Evolutionary conservation across 1,140 invertebrate species (phyloP), one percentile per base, ranked within the genome.

Genomic region (Trachymyrmex septentrionalis): DNA sequence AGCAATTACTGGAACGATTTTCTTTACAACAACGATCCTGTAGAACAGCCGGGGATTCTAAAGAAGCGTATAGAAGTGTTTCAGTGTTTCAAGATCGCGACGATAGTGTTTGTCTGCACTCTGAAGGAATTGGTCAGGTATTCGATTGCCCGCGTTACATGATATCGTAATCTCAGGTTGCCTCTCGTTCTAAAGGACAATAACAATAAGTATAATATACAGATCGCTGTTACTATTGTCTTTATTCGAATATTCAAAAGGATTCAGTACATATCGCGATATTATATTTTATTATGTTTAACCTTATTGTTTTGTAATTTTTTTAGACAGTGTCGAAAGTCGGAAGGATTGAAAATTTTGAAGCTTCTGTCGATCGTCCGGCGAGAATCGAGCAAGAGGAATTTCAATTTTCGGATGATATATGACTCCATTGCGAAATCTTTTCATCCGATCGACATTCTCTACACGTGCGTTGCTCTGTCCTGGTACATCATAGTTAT

Each of bases 1-100:
- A 96, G 97, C 21, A 98, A 98, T 78, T 95, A 96, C 50, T 98
- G 97, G 97, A 98, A 98, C 89, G 97, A 98, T 89, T 97, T 98
- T 85, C 96, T 98, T 14, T 97, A 96, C 63, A 96, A 97, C 88
- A 97, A 97, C 88, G 97, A 98, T 93, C 97, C 97, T 0, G 93
- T 97, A 3, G 97, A 98, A 90, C 96, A 97, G 63, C 96, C 97
- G 0, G 95, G 97, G 84, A 95, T 97, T 1, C 90, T 97, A 0
- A 97, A 97, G 91, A 96, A 95, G 12, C 93, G 95, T 3, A 96
- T 96, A 2, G 96, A 96, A 5, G 90, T 96, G 2, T 96, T 96
- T 66, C 96, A 96, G 87, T 96, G 96, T 30, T 86, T 95, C 0
- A 96, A 97, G 24, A 96, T 97, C 53, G 87, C 95, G 0, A 78